Base-by-base conservation (phyloP, 2,113 vertebrate genomes). In the Synchiropus splendidus region DNA sequence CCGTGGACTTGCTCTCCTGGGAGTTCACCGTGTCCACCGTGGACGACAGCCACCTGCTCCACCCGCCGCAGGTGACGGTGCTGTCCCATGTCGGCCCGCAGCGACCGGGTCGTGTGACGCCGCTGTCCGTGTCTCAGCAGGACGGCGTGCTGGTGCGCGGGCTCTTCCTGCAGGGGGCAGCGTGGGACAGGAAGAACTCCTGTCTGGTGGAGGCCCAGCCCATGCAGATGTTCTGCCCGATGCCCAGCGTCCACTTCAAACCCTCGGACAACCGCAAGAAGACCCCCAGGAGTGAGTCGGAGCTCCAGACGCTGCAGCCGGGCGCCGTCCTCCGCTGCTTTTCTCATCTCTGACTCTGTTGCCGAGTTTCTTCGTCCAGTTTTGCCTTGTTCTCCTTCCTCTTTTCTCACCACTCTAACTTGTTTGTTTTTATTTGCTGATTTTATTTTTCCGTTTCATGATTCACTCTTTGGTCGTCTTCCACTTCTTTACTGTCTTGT, bases 161-260 rank as follows among this genome's bases (percentile, higher is more conserved):
- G 1, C 56, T 93, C 36, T 90, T 74, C 65, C 78, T 93, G 51
- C 87, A 93, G 57, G 91, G 91, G 2, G 89, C 90, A 0, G 89
- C 88, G 39, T 94, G 91, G 91, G 88, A 93, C 68, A 77, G 79
- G 59, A 87, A 74, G 71, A 88, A 82, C 59, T 81, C 83, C 3
- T 89, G 87, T 55, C 81, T 94, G 60, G 74, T 88, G 61, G 90
- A 94, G 52, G 84, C 90, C 2, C 80, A 88, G 16, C 87, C 89
- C 47, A 90, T 93, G 89, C 86, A 89, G 69, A 86, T 94, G 65
- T 86, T 89, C 48, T 92, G 88, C 47, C 82, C 87, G 18, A 79
- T 94, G n/a, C 90, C 90, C 46, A 86, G 89, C 10, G 89, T 92
- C 52, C 87, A 91, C 77, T 92, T 92, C 64, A 87, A 77, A 48